Base-by-base conservation (phyloP, 2,888 invertebrate genomes). In the Heliconius ismenius region DNA sequence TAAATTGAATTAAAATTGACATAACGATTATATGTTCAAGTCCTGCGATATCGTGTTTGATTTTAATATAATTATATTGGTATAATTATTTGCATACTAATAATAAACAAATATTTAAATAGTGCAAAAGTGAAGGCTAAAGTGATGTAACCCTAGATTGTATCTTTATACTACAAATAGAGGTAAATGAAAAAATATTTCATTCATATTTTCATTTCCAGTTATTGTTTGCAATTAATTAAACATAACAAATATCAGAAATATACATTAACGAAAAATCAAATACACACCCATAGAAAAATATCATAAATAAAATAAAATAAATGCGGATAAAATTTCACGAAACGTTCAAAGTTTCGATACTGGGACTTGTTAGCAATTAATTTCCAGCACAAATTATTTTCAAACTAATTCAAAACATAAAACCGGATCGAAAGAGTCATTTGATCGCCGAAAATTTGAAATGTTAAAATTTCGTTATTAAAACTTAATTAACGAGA, bases 401-500 rank as follows among this genome's bases (percentile, higher is more conserved):
- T 73, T 62, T 43, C 73, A 63, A 73, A 73, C 73, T 62, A 73
- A 73, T 63, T 73, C 73, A 63, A 43, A 73, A 73, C 63, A 73
- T 39, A 73, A 63, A 73, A 63, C 28, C 62, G 43, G 39, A 62
- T 73, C 28, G 73, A 73, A 73, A 63, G 73, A 73, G 76, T 69
- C 76, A 76, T 76, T 76, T 72, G 72, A 72, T 76, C 63, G 72
- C 26, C 64, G 76, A 76, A 76, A 76, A 76, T 76, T 69, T 64
- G 54, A 76, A 76, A 72, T 72, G 64, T 58, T 54, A 72, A 76
- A 63, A 72, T 76, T 75, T 36, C 49, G 64, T 76, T 64, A 76
- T 65, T 72, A 64, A 76, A 76, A 76, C 64, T 76, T 72, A 72
- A 70, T 76, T 72, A 76, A 76, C 76, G 76, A 76, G 70, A 72